Base-by-base conservation (phyloP, 2,797 vertebrate species). In the Manis pentadactyla region DNA sequence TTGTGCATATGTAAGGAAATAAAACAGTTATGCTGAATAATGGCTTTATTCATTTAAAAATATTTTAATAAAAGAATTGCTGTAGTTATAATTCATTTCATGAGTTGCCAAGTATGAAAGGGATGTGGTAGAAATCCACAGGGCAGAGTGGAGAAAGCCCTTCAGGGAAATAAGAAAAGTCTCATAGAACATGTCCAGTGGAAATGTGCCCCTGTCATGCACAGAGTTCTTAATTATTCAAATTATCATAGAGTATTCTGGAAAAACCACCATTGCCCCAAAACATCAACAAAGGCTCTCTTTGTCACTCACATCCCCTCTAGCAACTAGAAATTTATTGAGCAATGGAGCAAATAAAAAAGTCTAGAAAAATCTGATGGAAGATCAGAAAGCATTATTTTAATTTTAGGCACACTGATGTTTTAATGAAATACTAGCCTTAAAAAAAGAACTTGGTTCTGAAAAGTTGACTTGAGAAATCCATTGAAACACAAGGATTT, bases 371-470 rank as follows among this genome's bases (percentile, higher is more conserved):
- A 92, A 37, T 59, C 2, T 78, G 10, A 55, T 21, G 61, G 7
- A 91, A 37, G 39, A 69, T 53, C n/a, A 90, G 79, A 92, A 78
- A 77, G 10, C 4, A 49, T 12, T n/a, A 46, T 46, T 79, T 87
- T 84, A 64, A 59, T 61, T 71, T 82, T 66, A 88, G 23, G 4
- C 8, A 57, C 23, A 61, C 2, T 37, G 27, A 37, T 81, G 34
- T n/a, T 64, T 83, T 68, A 81, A 81, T n/a, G 42, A 90, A 94
- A 75, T 81, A 6, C 51, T 86, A 23, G n/a, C 68, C 90, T 95
- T 94, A 64, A 0, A 15, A 21, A 77, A 78, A 88, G 25, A 89
- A 71, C n/a, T 53, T 69, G 34, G 77, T 64, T 69, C 91, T 84
- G n/a, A 92, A 79, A 86, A 63, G 64, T 1, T 79, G 69, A 64